A percentile compares a stretch with the other conserved stretches of the same genome.
These are phyloP conservation scores for Drosophila busckii DNA, from an alignment of 1,140 invertebrate species.

Conservation along the genomic window DNA sequence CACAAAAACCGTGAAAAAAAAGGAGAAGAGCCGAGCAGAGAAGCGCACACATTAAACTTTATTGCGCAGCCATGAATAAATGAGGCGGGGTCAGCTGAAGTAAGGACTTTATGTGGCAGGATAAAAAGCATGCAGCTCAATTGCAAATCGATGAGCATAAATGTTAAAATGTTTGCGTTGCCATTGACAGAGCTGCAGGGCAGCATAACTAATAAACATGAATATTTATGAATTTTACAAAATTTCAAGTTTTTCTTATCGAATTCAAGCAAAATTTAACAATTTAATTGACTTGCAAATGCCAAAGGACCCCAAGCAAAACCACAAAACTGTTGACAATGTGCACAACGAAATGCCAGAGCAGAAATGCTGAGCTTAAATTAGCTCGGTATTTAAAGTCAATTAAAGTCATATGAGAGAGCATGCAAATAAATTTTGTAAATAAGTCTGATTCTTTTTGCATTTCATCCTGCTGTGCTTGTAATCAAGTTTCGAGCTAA, in stretches of 20 bases:
- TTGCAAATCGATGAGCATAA: constrained; percentile 48
- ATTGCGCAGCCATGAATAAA: constrained; percentile 54
- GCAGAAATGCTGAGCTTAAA: too few species aligned
- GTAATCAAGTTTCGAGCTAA: constrained; percentile 26
- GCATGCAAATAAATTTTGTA: too few species aligned
- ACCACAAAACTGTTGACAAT: not conserved
- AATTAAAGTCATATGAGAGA: too few species aligned
- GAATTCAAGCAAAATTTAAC: not conserved
- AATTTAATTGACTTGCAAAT: too few species aligned
- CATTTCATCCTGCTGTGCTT: not conserved
- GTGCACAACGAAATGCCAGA: too few species aligned
- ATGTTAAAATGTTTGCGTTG: constrained; percentile 60
- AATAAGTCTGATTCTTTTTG: too few species aligned
- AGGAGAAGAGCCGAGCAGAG: not conserved
- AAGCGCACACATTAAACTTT: constrained; percentile 63
- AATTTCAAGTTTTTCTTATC: too few species aligned
- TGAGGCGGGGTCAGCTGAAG: constrained; percentile 6
- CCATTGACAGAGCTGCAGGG: constrained; percentile 40
- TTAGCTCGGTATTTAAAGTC: too few species aligned
- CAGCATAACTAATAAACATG: constrained; percentile 2
- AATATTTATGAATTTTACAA: too few species aligned
- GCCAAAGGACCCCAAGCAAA: too few species aligned
- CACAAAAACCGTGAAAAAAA: constrained; percentile 11
- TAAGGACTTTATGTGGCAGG: constrained; percentile 1
- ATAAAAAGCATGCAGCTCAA: constrained; percentile 17